phyloP scores from a whole-genome alignment of 1,140 invertebrate species.

The Anoplolepis gracilipes region DNA sequence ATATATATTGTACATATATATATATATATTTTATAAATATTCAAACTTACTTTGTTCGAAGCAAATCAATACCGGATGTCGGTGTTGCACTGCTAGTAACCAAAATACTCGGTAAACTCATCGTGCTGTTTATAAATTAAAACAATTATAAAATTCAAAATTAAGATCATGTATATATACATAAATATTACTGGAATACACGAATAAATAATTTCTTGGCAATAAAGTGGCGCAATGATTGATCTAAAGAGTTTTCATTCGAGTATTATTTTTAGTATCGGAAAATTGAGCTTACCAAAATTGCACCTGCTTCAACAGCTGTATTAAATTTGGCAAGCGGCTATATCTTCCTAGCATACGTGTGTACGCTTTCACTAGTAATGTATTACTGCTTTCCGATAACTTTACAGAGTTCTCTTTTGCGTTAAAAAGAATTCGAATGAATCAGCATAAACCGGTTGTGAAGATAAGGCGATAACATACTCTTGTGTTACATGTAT shows the following conservation, averaged over 20 bases:
- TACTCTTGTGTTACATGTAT: background rate
- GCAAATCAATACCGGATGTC: conserved; percentile 80
- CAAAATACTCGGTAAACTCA: conserved; percentile 79
- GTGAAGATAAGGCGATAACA: conserved; percentile 13
- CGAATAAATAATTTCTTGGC: background rate
- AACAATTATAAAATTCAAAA: background rate
- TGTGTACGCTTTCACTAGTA: background rate
- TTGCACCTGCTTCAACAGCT: background rate
- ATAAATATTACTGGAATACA: background rate
- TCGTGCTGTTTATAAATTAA: background rate
- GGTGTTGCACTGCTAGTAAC: conserved; percentile 84
- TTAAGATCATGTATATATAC: background rate
- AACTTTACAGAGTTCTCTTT: background rate
- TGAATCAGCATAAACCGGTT: conserved; percentile 10
- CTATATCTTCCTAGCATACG: background rate
- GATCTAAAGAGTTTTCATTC: background rate
- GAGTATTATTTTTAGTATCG: background rate
- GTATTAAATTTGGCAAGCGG: background rate
- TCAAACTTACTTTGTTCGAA: conserved; percentile 74
- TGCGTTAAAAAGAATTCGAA: background rate
- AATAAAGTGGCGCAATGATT: background rate
- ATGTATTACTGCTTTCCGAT: background rate
- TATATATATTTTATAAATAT: background rate
- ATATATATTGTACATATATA: too few relatives aligned
- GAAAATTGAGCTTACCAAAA: background rate